phyloP scores from a whole-genome alignment of 2,888 invertebrate species.

The Aphidius colemani region DNA sequence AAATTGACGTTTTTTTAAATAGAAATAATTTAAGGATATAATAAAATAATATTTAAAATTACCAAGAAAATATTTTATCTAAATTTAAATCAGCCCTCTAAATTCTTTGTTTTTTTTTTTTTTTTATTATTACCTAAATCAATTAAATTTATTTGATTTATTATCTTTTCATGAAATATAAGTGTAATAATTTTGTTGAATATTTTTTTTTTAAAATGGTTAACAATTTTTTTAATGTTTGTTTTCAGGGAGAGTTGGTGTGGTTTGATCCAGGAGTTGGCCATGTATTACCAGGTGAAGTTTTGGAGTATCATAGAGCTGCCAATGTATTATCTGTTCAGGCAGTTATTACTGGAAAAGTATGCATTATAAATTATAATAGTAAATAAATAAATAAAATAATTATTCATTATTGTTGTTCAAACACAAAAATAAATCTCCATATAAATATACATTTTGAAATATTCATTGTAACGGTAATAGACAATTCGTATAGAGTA shows the following conservation, averaged over 20 bases:
- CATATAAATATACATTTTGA: neutral
- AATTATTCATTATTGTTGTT: neutral
- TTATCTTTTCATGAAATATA: too few relatives aligned
- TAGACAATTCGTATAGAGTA: neutral
- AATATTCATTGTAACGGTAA: neutral
- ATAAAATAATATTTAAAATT: too few relatives aligned
- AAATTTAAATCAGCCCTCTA: too few relatives aligned
- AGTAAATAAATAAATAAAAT: neutral
- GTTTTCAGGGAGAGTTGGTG: constrained; percentile 77
- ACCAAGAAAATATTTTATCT: too few relatives aligned
- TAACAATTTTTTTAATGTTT: neutral
- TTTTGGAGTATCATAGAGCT: constrained; percentile 86
- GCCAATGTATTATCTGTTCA: constrained; percentile 90
- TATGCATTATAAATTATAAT: constrained; percentile 58
- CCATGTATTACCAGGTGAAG: constrained; percentile 88
- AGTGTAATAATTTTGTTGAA: neutral
- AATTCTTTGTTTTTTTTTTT: too few relatives aligned
- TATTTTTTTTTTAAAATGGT: constrained; percentile 19
- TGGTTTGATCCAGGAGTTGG: constrained; percentile 94
- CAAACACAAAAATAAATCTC: constrained; percentile 1
- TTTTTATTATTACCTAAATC: too few relatives aligned
- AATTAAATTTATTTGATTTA: too few relatives aligned
- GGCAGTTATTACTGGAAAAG: constrained; percentile 86
- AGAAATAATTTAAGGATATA: too few relatives aligned
- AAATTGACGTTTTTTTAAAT: too few relatives aligned